Conservation (phyloP, 1,140 invertebrate species). For the Drosophila sp. region DNA sequence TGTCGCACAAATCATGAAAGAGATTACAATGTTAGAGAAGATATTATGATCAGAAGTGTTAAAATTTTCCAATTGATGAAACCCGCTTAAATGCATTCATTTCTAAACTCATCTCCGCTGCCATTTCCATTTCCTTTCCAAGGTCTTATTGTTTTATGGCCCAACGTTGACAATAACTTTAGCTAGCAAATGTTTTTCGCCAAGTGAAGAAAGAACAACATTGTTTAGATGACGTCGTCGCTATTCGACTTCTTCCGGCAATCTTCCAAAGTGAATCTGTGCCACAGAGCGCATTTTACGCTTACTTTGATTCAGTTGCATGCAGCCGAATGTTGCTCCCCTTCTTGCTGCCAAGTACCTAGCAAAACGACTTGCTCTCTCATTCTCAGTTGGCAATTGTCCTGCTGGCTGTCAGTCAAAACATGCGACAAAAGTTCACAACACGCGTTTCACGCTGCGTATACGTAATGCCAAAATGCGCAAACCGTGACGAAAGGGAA, state of each 20-base stretch:
- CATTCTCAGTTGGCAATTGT: conserved; percentile 38
- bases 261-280: conserved; percentile 22
- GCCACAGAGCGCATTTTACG: conserved; percentile 49
- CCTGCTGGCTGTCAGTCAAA: conserved; percentile 36
- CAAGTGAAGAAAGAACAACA: conserved; percentile 5
- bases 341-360: neutral
- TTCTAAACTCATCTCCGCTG: neutral
- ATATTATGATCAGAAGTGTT: neutral
- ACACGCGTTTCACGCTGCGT: conserved; percentile 44
- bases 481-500: conserved; percentile 42
- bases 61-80: neutral
- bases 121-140: conserved; percentile 9
- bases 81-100: conserved; percentile 6
- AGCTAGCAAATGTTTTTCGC: conserved; percentile 19
- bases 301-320: conserved; percentile 39
- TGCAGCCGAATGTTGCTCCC: conserved; percentile 20
- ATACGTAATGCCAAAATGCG: conserved; percentile 62
- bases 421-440: conserved; percentile 37
- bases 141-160: conserved; percentile 39
- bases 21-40: conserved; percentile 19
- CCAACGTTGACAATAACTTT: conserved; percentile 18
- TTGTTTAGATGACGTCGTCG: conserved; percentile 15
- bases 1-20: conserved; percentile 8
- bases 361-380: neutral
- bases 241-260: conserved; percentile 5